Percentiles rank a stretch among this genome's conserved stretches.
phyloP scores from a whole-genome alignment of 2,113 vertebrate species.

The Anhinga anhinga region DNA sequence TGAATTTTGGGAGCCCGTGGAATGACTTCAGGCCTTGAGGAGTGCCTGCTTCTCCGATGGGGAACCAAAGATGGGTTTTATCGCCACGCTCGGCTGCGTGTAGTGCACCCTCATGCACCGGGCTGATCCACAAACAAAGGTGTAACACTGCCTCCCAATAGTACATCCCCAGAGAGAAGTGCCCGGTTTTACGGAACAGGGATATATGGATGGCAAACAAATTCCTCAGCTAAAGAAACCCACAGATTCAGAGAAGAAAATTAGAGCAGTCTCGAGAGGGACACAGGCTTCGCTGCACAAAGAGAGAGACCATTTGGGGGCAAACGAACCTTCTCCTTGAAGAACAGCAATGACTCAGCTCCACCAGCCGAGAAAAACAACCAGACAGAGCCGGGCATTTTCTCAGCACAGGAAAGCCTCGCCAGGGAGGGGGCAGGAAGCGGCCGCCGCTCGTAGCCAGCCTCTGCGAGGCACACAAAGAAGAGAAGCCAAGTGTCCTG shows the following conservation, averaged over 20 bases:
- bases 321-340: not conserved
- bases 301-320: not conserved
- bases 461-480: not conserved
- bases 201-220: not conserved
- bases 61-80: not conserved
- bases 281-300: rapidly evolving
- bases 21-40: not conserved
- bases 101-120: rapidly evolving
- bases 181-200: not conserved
- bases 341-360: not conserved
- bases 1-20: not conserved
- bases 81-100: not conserved
- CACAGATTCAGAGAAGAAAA: not conserved
- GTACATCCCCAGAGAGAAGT: not conserved
- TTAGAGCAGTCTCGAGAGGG: not conserved
- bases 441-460: rapidly evolving
- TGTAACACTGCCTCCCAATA: not conserved
- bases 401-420: not conserved
- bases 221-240: not conserved
- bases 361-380: not conserved
- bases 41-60: not conserved
- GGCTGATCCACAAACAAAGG: rapidly evolving
- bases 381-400: rapidly evolving
- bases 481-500: not conserved
- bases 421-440: not conserved